These are phyloP conservation scores for Cherax destructor DNA, from an alignment of 1,140 invertebrate genomes.

Conservation along the genomic window DNA sequence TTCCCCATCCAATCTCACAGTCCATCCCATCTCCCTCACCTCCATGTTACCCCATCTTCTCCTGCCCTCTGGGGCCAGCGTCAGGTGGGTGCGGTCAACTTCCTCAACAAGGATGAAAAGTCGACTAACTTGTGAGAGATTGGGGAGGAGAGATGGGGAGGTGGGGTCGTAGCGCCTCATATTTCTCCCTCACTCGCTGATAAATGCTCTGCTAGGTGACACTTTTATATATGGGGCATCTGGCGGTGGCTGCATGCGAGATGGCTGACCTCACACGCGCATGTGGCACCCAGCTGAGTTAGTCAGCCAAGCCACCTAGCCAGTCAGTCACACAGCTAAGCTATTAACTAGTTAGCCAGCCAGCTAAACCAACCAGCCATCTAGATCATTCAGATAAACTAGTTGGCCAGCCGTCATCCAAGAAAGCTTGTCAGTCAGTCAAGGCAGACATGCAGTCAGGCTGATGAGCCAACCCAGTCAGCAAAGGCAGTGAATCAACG, in stretches of 20 bases:
- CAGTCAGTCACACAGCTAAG: no score
- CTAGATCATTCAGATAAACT: no score
- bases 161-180: conserved; percentile 11
- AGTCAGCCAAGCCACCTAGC: no score
- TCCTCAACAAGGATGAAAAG: conserved; percentile 48
- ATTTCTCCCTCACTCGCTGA: conserved; percentile 29
- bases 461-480: no score
- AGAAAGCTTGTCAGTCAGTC: no score
- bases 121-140: conserved; percentile 44
- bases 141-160: neutral
- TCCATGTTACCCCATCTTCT: neutral
- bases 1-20: neutral
- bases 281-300: no score
- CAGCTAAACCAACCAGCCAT: no score
- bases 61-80: neutral
- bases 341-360: no score
- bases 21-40: neutral
- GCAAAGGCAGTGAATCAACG: no score
- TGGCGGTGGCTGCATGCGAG: conserved; percentile 14
- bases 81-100: conserved; percentile 16
- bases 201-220: conserved; percentile 28
- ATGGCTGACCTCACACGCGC: neutral
- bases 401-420: no score
- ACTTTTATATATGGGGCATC: conserved; percentile 39
- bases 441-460: no score